phyloP scores from a whole-genome alignment of 2,113 vertebrate species.

The Ptychochromis oligacanthus region DNA sequence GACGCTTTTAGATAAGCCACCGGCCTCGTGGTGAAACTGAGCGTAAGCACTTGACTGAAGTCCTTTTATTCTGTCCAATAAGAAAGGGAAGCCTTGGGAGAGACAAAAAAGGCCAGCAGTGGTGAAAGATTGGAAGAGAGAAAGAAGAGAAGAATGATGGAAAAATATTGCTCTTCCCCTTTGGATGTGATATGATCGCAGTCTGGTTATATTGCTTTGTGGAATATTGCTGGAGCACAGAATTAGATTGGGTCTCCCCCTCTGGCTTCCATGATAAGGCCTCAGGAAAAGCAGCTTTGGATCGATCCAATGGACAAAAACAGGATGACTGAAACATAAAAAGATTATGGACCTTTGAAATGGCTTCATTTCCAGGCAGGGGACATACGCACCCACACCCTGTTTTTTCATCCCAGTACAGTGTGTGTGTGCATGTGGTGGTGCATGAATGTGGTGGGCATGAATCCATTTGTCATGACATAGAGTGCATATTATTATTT shows the following conservation, averaged over 20 bases:
- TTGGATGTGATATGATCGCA: slow-evolving; percentile 74
- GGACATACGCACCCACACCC: neutral
- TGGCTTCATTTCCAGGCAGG: slow-evolving; percentile 72
- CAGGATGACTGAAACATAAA: slow-evolving; percentile 67
- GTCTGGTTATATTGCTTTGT: slow-evolving; percentile 75
- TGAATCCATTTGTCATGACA: neutral
- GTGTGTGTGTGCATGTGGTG: neutral
- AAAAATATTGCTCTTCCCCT: slow-evolving; percentile 74
- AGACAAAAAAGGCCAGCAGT: slow-evolving; percentile 19
- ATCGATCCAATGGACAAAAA: slow-evolving; percentile 73
- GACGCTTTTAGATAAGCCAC: slow-evolving; percentile 54
- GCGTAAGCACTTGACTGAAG: slow-evolving; percentile 62
- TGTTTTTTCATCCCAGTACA: neutral
- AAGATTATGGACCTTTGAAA: slow-evolving; percentile 73
- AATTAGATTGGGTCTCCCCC: slow-evolving; percentile 75
- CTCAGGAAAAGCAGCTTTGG: slow-evolving; percentile 71
- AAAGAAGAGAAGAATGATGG: slow-evolving; percentile 66
- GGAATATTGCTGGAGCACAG: slow-evolving; percentile 74
- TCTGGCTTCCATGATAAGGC: slow-evolving; percentile 61
- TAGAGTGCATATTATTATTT: neutral
- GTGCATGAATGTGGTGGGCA: neutral
- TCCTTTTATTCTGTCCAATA: slow-evolving; percentile 62
- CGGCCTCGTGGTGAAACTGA: slow-evolving; percentile 44
- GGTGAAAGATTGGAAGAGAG: slow-evolving; percentile 53
- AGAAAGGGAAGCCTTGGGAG: slow-evolving; percentile 46